Conservation (phyloP, 2,113 vertebrate species). For the Mola mola region DNA sequence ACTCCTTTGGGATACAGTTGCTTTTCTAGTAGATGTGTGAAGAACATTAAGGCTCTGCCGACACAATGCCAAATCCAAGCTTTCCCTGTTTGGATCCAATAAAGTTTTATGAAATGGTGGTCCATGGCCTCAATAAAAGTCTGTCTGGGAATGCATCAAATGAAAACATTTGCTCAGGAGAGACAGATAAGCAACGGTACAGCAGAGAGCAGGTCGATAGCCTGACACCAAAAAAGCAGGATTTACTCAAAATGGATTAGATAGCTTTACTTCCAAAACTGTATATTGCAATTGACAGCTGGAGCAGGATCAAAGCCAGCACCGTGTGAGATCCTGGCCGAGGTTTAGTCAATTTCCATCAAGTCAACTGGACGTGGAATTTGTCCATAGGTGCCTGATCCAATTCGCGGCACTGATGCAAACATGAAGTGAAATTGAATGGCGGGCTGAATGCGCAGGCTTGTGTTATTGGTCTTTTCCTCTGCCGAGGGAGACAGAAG, state of each 20-base stretch:
- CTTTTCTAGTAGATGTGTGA: not conserved
- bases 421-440: slow-evolving; percentile 73
- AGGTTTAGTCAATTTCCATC: slow-evolving; percentile 75
- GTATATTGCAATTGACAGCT: slow-evolving; percentile 70
- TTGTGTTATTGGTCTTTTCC: slow-evolving; percentile 75
- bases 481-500: slow-evolving; percentile 51
- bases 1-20: not conserved
- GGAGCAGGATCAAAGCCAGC: slow-evolving; percentile 55
- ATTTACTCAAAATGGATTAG: slow-evolving; percentile 72
- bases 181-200: slow-evolving; percentile 49
- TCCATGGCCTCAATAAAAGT: slow-evolving; percentile 24
- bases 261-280: slow-evolving; percentile 58
- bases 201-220: slow-evolving; percentile 58
- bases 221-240: slow-evolving; percentile 49
- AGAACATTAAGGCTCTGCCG: not conserved
- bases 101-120: slow-evolving; percentile 31
- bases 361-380: slow-evolving; percentile 73
- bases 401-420: slow-evolving; percentile 62
- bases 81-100: slow-evolving; percentile 27
- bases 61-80: slow-evolving; percentile 14
- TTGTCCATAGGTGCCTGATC: slow-evolving; percentile 75
- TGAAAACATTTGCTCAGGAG: slow-evolving; percentile 57
- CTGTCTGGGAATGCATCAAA: slow-evolving; percentile 53
- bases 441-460: slow-evolving; percentile 52
- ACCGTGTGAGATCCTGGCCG: slow-evolving; percentile 39